These are phyloP conservation scores for Hemaris fuciformis DNA, from an alignment of 2,888 invertebrate species.

Conservation along the genomic window DNA sequence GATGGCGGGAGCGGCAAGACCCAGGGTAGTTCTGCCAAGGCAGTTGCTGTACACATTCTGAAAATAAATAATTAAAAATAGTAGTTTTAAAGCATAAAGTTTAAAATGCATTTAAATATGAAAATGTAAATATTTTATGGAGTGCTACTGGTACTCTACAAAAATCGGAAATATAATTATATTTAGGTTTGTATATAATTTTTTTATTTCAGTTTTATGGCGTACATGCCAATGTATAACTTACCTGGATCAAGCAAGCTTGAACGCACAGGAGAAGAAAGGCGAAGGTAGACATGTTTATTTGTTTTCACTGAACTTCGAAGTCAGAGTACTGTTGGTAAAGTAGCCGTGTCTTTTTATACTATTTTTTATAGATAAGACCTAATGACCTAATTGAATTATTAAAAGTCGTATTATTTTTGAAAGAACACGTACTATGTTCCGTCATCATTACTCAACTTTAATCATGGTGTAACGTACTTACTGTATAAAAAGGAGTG, in stretches of 20 bases:
- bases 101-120: too few relatives aligned
- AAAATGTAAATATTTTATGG: too few relatives aligned
- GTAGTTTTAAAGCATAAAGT: background rate
- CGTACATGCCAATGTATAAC: background rate
- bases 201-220: too few relatives aligned
- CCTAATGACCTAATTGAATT: background rate
- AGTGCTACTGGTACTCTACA: too few relatives aligned
- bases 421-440: background rate
- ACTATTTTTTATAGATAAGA: background rate
- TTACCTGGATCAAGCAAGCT: constrained; percentile 30
- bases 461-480: background rate
- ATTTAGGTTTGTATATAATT: too few relatives aligned
- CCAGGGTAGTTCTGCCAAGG: background rate
- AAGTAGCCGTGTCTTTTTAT: background rate
- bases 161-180: too few relatives aligned
- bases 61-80: background rate
- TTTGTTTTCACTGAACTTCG: constrained; percentile 8
- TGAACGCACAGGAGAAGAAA: constrained; percentile 38
- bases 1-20: background rate
- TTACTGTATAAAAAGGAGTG: background rate
- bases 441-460: background rate
- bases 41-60: constrained; percentile 15
- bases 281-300: constrained; percentile 38
- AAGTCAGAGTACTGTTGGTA: background rate
- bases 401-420: background rate